These are phyloP conservation scores for Anticlea derivata DNA, from an alignment of 2,888 invertebrate species.

Conservation along the genomic window DNA sequence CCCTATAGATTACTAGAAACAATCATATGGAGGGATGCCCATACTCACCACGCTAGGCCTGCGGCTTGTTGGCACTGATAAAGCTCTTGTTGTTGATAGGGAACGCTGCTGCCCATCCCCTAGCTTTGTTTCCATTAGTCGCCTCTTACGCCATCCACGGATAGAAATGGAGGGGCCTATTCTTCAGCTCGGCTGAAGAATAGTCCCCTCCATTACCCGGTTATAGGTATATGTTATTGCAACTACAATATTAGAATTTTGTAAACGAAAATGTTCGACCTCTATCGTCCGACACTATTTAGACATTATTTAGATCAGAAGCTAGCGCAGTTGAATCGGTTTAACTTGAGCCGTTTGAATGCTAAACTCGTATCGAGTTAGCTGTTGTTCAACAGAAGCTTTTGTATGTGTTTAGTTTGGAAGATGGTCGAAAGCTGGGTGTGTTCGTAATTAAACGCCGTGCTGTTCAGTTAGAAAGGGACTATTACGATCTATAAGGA, in stretches of 20 bases:
- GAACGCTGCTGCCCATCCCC: too few species aligned
- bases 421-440: conserved; percentile 50
- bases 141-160: too few species aligned
- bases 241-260: conserved; percentile 10
- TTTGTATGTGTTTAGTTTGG: conserved; percentile 58
- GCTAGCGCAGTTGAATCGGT: conserved; percentile 52
- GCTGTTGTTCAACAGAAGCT: conserved; percentile 57
- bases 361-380: conserved; percentile 55
- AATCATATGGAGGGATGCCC: too few species aligned
- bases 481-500: conserved; percentile 39
- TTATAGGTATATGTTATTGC: too few species aligned
- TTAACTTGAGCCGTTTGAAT: conserved; percentile 57
- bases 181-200: too few species aligned
- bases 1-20: too few species aligned
- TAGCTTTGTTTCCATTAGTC: too few species aligned
- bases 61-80: too few species aligned
- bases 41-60: too few species aligned
- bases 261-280: conserved; percentile 24
- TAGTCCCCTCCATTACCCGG: too few species aligned
- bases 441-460: conserved; percentile 53
- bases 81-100: too few species aligned
- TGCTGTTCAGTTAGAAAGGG: conserved; percentile 52
- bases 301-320: conserved; percentile 44
- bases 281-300: conserved; percentile 38
- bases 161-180: too few species aligned